A percentile compares a stretch with the other conserved stretches of the same genome.
Evolutionary conservation across 2,113 vertebrate species (phyloP).

Genomic region (Melospiza melodia): DNA sequence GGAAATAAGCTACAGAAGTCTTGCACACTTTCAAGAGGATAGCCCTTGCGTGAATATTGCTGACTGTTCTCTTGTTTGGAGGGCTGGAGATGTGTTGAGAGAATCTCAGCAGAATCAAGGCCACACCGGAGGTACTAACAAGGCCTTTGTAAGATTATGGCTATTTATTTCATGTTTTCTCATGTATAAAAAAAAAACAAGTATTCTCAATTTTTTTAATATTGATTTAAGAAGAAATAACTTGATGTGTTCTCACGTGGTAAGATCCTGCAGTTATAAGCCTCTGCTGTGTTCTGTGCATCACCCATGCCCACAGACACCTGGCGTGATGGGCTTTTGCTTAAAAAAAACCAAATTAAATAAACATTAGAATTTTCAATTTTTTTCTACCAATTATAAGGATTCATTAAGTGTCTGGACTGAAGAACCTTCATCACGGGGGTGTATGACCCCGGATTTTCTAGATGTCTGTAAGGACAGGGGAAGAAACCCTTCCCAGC

Average conservation of each 20-base stretch:
- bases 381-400: background rate
- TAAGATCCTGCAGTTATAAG: background rate
- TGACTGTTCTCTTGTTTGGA: background rate
- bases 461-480: background rate
- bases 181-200: background rate
- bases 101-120: background rate
- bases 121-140: background rate
- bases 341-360: background rate
- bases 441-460: background rate
- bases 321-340: rapidly evolving
- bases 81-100: background rate
- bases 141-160: background rate
- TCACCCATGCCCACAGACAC: rapidly evolving
- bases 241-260: background rate
- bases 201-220: background rate
- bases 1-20: background rate
- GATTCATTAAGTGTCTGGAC: background rate
- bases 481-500: background rate
- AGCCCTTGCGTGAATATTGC: background rate
- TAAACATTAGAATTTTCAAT: background rate
- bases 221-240: background rate
- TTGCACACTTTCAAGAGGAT: background rate
- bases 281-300: background rate
- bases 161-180: background rate
- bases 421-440: background rate